phyloP scores from a whole-genome alignment of 2,888 invertebrate genomes.

The Teleogryllus oceanicus region DNA sequence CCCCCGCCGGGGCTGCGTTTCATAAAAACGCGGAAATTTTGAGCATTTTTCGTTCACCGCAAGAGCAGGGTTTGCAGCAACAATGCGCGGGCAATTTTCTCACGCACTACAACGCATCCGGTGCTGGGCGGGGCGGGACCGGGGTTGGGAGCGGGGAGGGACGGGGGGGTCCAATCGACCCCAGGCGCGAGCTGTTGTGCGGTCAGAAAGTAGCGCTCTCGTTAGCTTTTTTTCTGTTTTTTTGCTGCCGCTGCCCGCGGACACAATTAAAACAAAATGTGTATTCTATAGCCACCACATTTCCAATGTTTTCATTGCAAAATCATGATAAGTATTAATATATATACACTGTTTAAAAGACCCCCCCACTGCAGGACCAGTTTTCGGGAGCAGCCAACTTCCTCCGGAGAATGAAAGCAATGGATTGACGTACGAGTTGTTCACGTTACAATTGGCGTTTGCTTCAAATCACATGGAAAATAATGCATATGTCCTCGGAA shows the following conservation, averaged over 20 bases:
- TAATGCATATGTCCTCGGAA: too few relatives aligned
- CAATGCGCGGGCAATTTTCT: slow-evolving; percentile 7
- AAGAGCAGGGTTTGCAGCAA: slow-evolving; percentile 7
- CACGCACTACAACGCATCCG: slow-evolving; percentile 10
- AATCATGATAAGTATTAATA: too few relatives aligned
- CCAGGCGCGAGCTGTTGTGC: background rate
- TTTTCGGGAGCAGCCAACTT: too few relatives aligned
- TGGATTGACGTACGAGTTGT: too few relatives aligned
- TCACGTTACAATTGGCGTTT: too few relatives aligned
- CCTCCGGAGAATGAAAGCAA: too few relatives aligned
- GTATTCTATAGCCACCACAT: background rate
- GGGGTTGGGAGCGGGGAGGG: background rate
- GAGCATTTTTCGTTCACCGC: slow-evolving; percentile 18
- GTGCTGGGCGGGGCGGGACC: background rate
- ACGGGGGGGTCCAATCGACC: background rate
- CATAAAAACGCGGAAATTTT: slow-evolving; percentile 18
- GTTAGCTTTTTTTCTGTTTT: background rate
- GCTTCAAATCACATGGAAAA: too few relatives aligned
- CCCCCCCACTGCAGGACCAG: too few relatives aligned
- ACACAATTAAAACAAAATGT: slow-evolving; percentile 9
- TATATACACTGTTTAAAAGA: too few relatives aligned
- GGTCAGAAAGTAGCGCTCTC: slow-evolving; percentile 18
- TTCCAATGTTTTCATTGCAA: background rate
- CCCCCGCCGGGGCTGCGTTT: background rate
- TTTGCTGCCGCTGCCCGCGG: background rate